These are phyloP conservation scores for Nemoura dubitans DNA, from an alignment of 2,888 invertebrate species.

Conservation along the genomic window DNA sequence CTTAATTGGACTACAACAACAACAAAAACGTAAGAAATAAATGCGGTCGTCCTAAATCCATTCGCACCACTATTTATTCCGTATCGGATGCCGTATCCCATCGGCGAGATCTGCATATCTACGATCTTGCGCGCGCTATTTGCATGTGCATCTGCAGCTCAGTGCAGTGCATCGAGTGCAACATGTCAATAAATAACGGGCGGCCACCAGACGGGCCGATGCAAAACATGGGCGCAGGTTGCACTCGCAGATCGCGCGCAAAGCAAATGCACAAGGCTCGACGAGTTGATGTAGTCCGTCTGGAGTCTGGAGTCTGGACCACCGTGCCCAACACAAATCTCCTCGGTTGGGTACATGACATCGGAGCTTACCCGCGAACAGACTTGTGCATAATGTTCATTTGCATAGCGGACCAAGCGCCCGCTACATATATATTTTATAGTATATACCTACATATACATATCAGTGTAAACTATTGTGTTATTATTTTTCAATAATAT, in stretches of 20 bases:
- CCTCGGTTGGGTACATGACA: neutral
- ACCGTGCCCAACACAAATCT: neutral
- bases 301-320: neutral
- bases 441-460: too few relatives aligned
- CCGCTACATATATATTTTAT: neutral
- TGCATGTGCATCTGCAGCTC: neutral
- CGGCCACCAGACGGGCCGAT: too few relatives aligned
- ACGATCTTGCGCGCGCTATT: neutral
- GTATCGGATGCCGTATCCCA: neutral
- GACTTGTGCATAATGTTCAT: slow-evolving; percentile 17
- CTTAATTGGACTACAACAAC: neutral
- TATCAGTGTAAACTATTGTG: too few relatives aligned
- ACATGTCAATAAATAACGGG: neutral
- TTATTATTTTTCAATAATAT: too few relatives aligned
- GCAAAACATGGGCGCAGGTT: neutral
- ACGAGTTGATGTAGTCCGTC: neutral
- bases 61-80: neutral
- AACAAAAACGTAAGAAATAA: neutral
- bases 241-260: neutral
- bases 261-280: neutral
- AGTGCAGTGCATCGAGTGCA: neutral
- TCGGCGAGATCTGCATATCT: neutral
- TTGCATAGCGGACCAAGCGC: slow-evolving; percentile 23
- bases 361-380: neutral
- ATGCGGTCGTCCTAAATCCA: neutral